Base-by-base conservation (phyloP, 2,888 invertebrate species). In the Myathropa florea region DNA sequence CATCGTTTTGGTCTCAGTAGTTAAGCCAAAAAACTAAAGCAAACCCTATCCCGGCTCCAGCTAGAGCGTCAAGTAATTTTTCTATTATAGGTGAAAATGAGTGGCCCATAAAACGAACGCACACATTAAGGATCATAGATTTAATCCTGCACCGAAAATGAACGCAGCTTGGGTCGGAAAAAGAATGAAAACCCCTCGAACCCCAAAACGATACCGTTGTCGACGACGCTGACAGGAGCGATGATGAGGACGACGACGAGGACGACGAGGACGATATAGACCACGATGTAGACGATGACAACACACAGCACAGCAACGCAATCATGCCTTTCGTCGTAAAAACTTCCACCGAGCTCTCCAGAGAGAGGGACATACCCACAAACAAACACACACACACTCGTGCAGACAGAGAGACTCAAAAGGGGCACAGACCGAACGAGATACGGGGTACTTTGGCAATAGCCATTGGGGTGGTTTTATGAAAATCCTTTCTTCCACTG, bases 71-170 rank as follows among this genome's bases (percentile, higher is more conserved):
- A 65, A 82, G 85, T 82, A 82, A 85, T 85, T 82, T 82, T 85
- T 77, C 85, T 85, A 82, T 82, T 85, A 82, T 85, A 85, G 85
- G 85, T 85, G 82, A 85, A 85, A 85, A 82, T 77, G 77, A 82
- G 85, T 85, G 72, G 26, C 77, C 82, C 77, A 85, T 85, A 85
- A 85, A 84, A 61, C 3, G 60, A 55, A 68, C 72, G 28, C 46
- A 85, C 80, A 71, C 73, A 72, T 36, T 60, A 59, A 67, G 82
- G 82, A 85, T 82, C 85, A 76, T 77, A 77, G 77, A 85, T 85
- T 85, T 85, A 85, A 85, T 85, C 81, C 82, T 68, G 83, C 64
- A 76, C 61, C 71, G 65, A 72, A 84, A 84, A 71, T 61, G 72
- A 83, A 80, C 80, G 71, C 80, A 80, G 75, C 75, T 84, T 80